Base-by-base conservation (phyloP, 2,113 vertebrate genomes). In the Cyanistes caeruleus region DNA sequence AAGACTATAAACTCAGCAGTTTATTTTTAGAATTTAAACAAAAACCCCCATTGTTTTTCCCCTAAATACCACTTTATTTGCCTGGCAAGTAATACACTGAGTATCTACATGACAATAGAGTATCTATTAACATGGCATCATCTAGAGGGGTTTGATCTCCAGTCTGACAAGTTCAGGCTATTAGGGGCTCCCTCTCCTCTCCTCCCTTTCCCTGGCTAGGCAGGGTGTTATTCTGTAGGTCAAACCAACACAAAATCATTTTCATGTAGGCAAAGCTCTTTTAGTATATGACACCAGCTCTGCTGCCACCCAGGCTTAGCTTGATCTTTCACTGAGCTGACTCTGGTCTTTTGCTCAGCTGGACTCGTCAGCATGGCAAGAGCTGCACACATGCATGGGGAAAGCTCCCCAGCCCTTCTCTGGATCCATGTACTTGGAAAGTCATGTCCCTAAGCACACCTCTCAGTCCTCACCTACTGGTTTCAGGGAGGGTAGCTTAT, bases 291-390 rank as follows among this genome's bases (percentile, higher is more conserved):
- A 85, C 53, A 90, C 53, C 14, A 23, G 56, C 44, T 83, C 58
- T 85, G 78, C 53, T 93, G 87, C 74, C 87, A 90, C 41, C 41
- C 1, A 39, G 49, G 78, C 73, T 95, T 94, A 90, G 55, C 85
- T 69, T 80, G 74, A 90, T 91, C 74, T 94, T 90, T 69, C 90
- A 76, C 82, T 85, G 75, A 93, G 58, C 70, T 91, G 68, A 56
- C 33, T 90, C 72, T 67, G 55, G 51, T 77, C 81, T 91, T 94
- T 89, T 90, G 80, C 77, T 95, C 79, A 95, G 67, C 72, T 91
- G 80, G 79, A 35, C 79, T 81, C 0, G 0, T 89, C 79, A 84
- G 64, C 86, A 64, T 10, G 28, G 84, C 52, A 84, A 72, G 39
- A 89, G 80, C 43, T 75, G 48, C 65, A 60, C 15, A 44, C 10